Percentiles rank a stretch among this genome's conserved stretches.
Conservation (phyloP, 2,888 invertebrate genomes). For the Agriopis aurantiaria region DNA sequence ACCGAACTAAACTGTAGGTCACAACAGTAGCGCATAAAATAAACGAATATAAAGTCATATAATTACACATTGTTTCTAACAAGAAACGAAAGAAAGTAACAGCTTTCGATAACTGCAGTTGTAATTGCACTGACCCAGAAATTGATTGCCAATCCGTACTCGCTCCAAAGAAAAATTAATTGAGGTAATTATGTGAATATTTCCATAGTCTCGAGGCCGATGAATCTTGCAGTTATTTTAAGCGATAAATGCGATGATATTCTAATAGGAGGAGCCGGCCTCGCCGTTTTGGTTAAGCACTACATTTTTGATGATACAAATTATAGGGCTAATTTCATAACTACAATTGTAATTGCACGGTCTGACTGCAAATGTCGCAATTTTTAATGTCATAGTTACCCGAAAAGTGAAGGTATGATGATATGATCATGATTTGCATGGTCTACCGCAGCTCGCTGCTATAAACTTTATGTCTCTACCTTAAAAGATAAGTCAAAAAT, state of each 20-base stretch:
- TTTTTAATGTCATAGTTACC: conserved; percentile 7
- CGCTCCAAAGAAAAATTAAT: conserved; percentile 17
- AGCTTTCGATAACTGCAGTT: conserved; percentile 17
- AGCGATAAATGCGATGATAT: conserved; percentile 23
- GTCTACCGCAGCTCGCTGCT: conserved; percentile 20
- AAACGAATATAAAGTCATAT: background rate
- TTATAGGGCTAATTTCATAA: conserved; percentile 20
- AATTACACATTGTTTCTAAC: conserved; percentile 10
- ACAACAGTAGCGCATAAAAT: conserved; percentile 1
- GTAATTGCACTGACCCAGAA: conserved; percentile 28
- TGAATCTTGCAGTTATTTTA: conserved; percentile 37
- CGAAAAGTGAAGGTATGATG: conserved; percentile 7
- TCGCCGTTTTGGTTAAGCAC: conserved; percentile 20
- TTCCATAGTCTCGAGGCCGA: conserved; percentile 42
- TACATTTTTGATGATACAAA: conserved; percentile 14
- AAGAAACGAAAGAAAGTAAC: conserved; percentile 18
- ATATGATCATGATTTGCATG: conserved; percentile 17
- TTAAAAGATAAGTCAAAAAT: conserved; percentile 25
- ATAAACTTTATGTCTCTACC: conserved; percentile 27
- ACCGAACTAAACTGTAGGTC: conserved; percentile 37
- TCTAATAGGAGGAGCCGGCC: conserved; percentile 24
- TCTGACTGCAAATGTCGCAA: conserved; percentile 9
- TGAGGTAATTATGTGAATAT: conserved; percentile 7
- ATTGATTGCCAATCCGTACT: conserved; percentile 9
- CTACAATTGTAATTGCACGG: conserved; percentile 10